Conservation (phyloP, 1,140 invertebrate genomes). For the Lethrus apterus region DNA sequence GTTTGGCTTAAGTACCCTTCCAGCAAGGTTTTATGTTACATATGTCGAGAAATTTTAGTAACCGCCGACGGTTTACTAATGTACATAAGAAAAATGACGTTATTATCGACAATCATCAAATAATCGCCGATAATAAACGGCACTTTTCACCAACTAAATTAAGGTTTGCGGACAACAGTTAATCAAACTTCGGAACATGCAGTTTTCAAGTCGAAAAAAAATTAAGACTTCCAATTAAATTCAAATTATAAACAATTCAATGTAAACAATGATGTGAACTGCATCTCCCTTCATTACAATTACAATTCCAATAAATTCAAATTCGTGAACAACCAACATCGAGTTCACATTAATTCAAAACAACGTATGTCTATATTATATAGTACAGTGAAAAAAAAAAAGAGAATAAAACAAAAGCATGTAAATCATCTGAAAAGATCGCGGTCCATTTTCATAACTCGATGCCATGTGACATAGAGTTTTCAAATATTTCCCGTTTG, state of each 20-base stretch:
- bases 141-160: neutral
- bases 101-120: neutral
- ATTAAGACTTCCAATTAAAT: conserved; percentile 4
- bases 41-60: neutral
- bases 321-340: no score
- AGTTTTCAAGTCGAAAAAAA: conserved; percentile 6
- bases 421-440: no score
- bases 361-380: no score
- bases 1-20: conserved; percentile 34
- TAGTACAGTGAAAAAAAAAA: no score
- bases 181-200: conserved; percentile 3
- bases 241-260: conserved; percentile 10
- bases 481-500: no score
- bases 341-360: no score
- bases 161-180: neutral
- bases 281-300: conserved; percentile 27
- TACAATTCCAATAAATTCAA: no score
- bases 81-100: neutral
- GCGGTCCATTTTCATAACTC: no score
- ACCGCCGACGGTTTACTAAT: neutral
- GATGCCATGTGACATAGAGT: no score
- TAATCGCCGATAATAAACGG: neutral
- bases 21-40: conserved; percentile 28
- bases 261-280: conserved; percentile 21
- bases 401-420: no score